Conservation (phyloP, 2,113 vertebrate genomes). For the Galbula dea region DNA sequence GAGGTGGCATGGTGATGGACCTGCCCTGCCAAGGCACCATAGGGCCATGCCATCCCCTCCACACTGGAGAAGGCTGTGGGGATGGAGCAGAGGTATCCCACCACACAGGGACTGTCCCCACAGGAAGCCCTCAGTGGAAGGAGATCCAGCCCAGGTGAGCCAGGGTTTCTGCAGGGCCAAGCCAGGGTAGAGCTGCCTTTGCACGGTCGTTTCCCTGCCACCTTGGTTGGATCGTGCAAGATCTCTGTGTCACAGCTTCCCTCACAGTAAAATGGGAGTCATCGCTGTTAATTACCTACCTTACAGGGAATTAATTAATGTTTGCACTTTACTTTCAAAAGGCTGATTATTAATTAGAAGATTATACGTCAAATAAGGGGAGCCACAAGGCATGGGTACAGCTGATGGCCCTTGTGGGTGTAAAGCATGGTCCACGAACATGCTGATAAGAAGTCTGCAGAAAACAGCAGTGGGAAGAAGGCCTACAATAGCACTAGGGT, state of each 20-base stretch:
- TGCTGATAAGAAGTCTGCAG: neutral
- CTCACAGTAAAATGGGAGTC: slow-evolving; percentile 50
- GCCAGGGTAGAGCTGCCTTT: neutral
- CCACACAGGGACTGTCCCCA: neutral
- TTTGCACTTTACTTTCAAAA: slow-evolving; percentile 48
- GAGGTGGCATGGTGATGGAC: neutral
- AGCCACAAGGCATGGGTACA: slow-evolving; percentile 45
- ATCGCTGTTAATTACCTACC: slow-evolving; percentile 50
- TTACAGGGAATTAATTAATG: slow-evolving; percentile 55
- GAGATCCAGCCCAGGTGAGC: neutral
- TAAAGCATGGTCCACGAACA: accelerated
- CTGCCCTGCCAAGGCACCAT: neutral
- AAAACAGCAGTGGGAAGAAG: neutral
- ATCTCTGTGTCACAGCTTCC: neutral
- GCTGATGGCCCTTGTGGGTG: neutral
- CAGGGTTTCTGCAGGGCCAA: neutral
- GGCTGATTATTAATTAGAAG: slow-evolving; percentile 58
- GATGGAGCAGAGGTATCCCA: neutral
- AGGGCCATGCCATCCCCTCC: neutral
- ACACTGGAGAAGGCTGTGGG: neutral
- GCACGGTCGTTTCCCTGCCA: neutral
- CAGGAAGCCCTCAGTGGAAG: neutral
- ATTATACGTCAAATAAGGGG: slow-evolving; percentile 52
- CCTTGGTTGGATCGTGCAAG: neutral
- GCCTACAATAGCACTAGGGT: neutral